Percentiles rank a stretch among this genome's conserved stretches.
phyloP scores from a whole-genome alignment of 2,113 vertebrate genomes.

The Vicugna pacos region DNA sequence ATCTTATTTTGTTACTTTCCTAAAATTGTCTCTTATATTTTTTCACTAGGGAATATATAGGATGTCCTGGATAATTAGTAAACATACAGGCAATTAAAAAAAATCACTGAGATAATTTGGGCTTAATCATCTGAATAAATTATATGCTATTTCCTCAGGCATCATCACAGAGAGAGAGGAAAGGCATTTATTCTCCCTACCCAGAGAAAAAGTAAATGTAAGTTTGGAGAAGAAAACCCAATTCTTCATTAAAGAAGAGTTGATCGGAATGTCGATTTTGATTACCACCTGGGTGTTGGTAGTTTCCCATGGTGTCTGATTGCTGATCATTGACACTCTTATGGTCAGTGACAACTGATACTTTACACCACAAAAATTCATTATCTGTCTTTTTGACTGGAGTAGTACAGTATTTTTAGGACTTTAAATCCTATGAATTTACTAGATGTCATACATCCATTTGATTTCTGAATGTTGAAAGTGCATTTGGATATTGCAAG shows the following conservation, averaged over 20 bases:
- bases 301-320: too few relatives aligned
- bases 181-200: background rate
- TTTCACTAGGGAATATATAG: background rate
- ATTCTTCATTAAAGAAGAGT: background rate
- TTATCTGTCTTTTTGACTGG: background rate
- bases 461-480: background rate
- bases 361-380: accelerated
- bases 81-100: background rate
- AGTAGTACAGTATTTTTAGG: background rate
- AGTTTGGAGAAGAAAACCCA: background rate
- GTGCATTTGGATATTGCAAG: background rate
- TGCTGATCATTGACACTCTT: too few relatives aligned
- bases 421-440: background rate
- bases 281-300: too few relatives aligned
- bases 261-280: background rate
- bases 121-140: background rate
- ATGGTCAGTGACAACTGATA: background rate
- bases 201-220: background rate
- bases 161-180: background rate
- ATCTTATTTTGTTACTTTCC: background rate
- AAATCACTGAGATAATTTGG: background rate
- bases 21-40: background rate
- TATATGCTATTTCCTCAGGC: background rate
- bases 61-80: background rate
- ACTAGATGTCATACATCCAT: background rate